phyloP scores from a whole-genome alignment of 2,113 vertebrate species.

The human region DNA sequence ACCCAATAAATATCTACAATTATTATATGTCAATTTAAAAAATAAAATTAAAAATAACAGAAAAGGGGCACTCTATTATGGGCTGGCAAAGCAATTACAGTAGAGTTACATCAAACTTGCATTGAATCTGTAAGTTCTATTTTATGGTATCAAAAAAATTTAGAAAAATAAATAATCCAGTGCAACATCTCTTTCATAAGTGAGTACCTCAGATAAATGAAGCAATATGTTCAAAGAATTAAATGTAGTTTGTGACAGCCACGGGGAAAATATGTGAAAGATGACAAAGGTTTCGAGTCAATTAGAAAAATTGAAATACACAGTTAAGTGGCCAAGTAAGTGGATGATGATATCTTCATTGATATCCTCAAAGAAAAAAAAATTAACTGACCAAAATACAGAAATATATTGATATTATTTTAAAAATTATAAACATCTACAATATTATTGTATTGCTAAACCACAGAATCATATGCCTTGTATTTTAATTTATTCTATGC shows the following conservation, averaged over 20 bases:
- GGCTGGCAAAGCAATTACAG: background rate
- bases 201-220: background rate
- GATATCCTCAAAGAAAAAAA: background rate
- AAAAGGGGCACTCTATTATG: background rate
- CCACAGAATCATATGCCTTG: background rate
- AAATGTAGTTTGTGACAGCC: background rate
- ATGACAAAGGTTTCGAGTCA: background rate
- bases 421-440: background rate
- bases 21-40: background rate
- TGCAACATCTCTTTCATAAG: background rate
- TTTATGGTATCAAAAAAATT: background rate
- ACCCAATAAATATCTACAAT: background rate
- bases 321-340: background rate
- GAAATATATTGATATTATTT: background rate
- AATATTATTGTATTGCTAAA: background rate
- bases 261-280: background rate
- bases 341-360: background rate
- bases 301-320: background rate
- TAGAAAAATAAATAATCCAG: background rate
- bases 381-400: background rate
- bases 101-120: background rate
- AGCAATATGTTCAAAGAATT: background rate
- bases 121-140: background rate
- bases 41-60: background rate
- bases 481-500: background rate